Base-by-base conservation (phyloP, 2,113 vertebrate genomes). In the Pagrus major region DNA sequence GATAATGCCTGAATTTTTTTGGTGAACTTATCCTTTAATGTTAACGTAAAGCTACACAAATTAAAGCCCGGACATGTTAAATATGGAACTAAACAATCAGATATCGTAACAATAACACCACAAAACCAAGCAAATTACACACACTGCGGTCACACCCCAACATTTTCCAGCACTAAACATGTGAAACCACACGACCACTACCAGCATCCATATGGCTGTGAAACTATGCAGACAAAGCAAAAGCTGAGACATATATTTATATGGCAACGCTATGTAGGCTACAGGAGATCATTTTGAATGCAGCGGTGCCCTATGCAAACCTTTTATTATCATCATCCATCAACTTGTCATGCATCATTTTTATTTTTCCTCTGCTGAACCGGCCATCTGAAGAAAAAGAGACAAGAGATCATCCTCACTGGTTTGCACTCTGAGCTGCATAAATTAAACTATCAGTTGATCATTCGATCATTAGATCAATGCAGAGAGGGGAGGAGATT, bases 321-420 rank as follows among this genome's bases (percentile, higher is more conserved):
- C 85, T 80, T 52, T 83, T 88, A 91, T 90, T 91, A 88, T 89
- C 86, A 33, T 81, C 92, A 89, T 89, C 83, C 84, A 88, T 90
- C 87, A 89, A 86, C 69, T 75, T 87, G 71, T 76, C 82, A 55
- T 23, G 5, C 81, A 78, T 85, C 41, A 54, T 71, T 63, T 77
- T 67, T 47, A n/a, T 69, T 87, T 70, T 27, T 46, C 9, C 31
- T 58, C 75, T 71, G 51, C 31, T 42, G 58, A 85, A 75, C 52
- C 58, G 31, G 46, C n/a, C 71, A 21, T 23, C 35, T 12, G 37
- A 84, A 44, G 68, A 58, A 68, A 66, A 66, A n/a, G 21, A 49
- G 60, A 69, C 21, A 66, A 65, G 47, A 71, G 63, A 44, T 18
- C 29, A 39, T 27, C 42, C 33, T 9, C 29, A 80, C 47, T 20